Conservation (phyloP, 2,888 invertebrate genomes). For the Trichogramma evanescens region DNA sequence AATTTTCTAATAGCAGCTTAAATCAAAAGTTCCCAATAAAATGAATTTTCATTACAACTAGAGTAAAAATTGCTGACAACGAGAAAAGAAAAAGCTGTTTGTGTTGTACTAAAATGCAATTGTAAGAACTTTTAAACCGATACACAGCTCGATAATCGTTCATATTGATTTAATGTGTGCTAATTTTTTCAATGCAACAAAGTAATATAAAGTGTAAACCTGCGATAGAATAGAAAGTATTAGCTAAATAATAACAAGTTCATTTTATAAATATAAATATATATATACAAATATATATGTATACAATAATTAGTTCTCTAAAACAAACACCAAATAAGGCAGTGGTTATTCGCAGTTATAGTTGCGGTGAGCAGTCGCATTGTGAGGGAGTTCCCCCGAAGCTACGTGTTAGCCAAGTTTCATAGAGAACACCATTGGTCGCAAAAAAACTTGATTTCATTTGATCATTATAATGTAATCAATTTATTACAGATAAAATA, state of each 20-base stretch:
- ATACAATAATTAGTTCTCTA: conserved; percentile 40
- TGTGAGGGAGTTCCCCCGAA: conserved; percentile 47
- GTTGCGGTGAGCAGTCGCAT: conserved; percentile 46
- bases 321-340: conserved; percentile 48
- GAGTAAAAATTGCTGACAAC: too few relatives aligned
- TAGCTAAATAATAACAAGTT: conserved; percentile 23
- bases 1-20: too few relatives aligned
- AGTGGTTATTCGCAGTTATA: conserved; percentile 49
- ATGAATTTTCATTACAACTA: too few relatives aligned
- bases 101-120: too few relatives aligned
- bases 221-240: conserved; percentile 13
- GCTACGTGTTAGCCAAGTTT: conserved; percentile 48
- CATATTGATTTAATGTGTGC: conserved; percentile 13
- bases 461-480: not conserved
- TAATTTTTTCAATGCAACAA: conserved; percentile 14
- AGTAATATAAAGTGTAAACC: conserved; percentile 18
- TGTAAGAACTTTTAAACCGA: too few relatives aligned
- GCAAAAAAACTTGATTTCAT: not conserved
- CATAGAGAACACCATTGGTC: conserved; percentile 29
- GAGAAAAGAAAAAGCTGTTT: too few relatives aligned
- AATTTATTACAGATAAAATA: conserved; percentile 1
- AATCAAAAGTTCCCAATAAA: too few relatives aligned
- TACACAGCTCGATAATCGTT: too few relatives aligned
- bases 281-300: conserved; percentile 28
- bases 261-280: conserved; percentile 20